Base-by-base conservation (phyloP, 2,113 vertebrate species). In the Alethe diademata region DNA sequence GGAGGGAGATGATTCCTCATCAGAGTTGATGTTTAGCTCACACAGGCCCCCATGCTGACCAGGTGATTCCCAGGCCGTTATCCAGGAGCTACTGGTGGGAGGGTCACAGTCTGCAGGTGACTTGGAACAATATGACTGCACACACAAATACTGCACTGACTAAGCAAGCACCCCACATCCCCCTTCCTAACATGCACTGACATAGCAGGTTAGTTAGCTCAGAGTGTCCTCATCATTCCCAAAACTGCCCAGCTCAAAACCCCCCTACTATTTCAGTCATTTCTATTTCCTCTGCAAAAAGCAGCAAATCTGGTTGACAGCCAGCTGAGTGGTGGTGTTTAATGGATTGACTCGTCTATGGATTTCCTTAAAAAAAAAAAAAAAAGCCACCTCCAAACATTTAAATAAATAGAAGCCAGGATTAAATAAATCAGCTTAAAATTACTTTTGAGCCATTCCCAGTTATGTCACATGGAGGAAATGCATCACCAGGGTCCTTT, bases 391-490 rank as follows among this genome's bases (percentile, higher is more conserved):
- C 66, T 88, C 79, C 79, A 62, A 95, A 87, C 88, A 92, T 87
- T 95, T 76, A 66, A 92, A 90, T 93, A 96, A 96, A 96, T 64
- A 94, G 90, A 82, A 74, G 88, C 54, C 92, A 86, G 94, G 95
- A 96, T 96, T 96, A 93, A 97, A 97, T 97, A 97, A 97, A 98
- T 96, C 97, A 95, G 90, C 90, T 97, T 97, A 95, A 89, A 96
- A 91, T 95, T 35, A 91, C 95, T 96, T 93, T 86, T 74, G 91
- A 86, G 89, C 94, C 80, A 88, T 95, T 89, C 95, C 91, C 91
- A 87, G 94, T 89, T 81, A 60, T 88, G 92, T 96, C 96, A 95
- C 94, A 83, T 60, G 94, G 84, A 95, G 95, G 96, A 97, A 97
- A 97, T 57, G 86, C 96, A 97, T 94, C 96, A 92, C 94, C 91